Base-by-base conservation (phyloP, 1,140 invertebrate species). In the Pogonus chalceus region DNA sequence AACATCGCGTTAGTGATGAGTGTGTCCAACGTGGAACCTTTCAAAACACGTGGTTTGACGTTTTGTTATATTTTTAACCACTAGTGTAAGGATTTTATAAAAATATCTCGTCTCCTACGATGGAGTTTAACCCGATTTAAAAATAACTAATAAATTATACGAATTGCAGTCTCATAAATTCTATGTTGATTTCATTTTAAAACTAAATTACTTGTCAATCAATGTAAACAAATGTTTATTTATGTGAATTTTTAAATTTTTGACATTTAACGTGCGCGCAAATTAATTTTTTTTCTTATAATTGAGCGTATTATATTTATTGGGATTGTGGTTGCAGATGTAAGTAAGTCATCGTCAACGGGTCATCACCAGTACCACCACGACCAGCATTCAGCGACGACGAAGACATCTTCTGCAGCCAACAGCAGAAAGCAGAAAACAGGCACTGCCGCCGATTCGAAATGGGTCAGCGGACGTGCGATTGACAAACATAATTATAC, bases 401-500 rank as follows among this genome's bases (percentile, higher is more conserved):
- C 26, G 14, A 31, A 31, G 4, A 31, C 14, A 7, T 14, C 14
- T 31, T 31, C 26, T 7, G 14, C 26, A 31, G 4, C 4, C 26
- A 31, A 7, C 26, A 31, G 4, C 26, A 31, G 14, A 31, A 31
- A 31, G 26, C 26, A 31, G 14, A 31, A 31, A 31, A 4, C 4
- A 31, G 26, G 14, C 4, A 31, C 26, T 14, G 14, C 4, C 26
- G 26, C 4, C 4, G 26, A 31, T n/a, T n/a, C 26, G 26, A 14
- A 4, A 4, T 14, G 26, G 14, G 4, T 4, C 4, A 31, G 4
- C 4, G 26, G 26, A 7, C 26, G 26, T 31, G 4, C 26, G 26
- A 14, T 7, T 31, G 14, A 31, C 4, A 4, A 70, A 21, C 70
- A 76, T 22, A 65, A 67, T 21, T 83, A 79, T 54, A 65, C 67